phyloP scores from a whole-genome alignment of 2,113 vertebrate genomes.

The Notarius lentiginosus region DNA sequence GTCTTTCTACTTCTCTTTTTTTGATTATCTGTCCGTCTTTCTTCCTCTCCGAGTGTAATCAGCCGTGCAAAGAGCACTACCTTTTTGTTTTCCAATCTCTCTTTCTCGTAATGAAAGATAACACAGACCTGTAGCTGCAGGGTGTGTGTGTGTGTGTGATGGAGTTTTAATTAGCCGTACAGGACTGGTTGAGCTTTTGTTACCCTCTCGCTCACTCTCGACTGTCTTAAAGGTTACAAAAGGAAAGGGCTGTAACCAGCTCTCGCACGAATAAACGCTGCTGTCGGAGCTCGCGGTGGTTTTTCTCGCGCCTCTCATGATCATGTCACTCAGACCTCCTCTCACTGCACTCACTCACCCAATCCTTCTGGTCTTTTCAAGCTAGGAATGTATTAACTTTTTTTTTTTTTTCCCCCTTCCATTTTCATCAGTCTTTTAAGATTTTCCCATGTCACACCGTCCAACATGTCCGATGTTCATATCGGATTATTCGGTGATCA shows the following conservation, averaged over 20 bases:
- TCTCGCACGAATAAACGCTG: background rate
- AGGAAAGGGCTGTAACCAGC: background rate
- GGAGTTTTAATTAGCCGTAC: background rate
- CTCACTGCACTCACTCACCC: background rate
- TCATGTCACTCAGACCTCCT: background rate
- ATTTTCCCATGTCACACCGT: too few species aligned
- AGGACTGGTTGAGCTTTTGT: background rate
- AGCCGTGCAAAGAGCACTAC: background rate
- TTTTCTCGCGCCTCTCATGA: background rate
- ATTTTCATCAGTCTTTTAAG: too few species aligned
- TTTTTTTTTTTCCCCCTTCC: too few species aligned
- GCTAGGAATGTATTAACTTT: too few species aligned
- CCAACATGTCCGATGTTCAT: too few species aligned
- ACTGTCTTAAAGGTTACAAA: background rate
- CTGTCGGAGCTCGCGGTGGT: background rate
- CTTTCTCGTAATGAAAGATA: slow-evolving; percentile 8
- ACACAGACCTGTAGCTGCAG: background rate
- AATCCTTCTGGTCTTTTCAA: too few species aligned
- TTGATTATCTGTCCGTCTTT: background rate
- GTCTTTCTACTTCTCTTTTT: slow-evolving; percentile 8
- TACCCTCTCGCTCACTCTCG: background rate
- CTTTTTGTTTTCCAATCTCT: background rate
- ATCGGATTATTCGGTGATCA: too few species aligned
- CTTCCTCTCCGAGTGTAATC: background rate
- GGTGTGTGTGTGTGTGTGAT: background rate